Percentiles rank a stretch among this genome's conserved stretches.
Evolutionary conservation across 2,113 vertebrate species (phyloP).

Genomic region (Aramus guarauna): DNA sequence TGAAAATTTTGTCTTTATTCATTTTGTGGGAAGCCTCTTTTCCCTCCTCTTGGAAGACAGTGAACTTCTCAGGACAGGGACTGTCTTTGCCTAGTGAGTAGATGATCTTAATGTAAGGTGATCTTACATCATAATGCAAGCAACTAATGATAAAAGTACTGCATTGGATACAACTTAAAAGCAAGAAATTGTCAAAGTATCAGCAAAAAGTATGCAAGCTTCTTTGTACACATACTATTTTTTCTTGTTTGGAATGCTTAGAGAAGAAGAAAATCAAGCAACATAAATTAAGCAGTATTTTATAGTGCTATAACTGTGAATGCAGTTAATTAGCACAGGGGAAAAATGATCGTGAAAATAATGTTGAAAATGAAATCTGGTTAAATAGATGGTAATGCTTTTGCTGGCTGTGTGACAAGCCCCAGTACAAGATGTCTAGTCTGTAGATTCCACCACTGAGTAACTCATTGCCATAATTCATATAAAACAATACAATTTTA

Average conservation of each 20-base stretch:
- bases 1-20: neutral
- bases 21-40: neutral
- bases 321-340: constrained; percentile 4
- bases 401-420: constrained; percentile 41
- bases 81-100: neutral
- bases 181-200: neutral
- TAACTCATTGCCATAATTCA: neutral
- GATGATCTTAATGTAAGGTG: neutral
- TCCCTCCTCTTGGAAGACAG: neutral
- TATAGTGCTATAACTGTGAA: neutral
- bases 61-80: neutral
- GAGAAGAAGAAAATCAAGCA: neutral
- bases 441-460: constrained; percentile 19
- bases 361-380: neutral
- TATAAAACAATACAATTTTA: constrained; percentile 32
- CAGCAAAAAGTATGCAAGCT: neutral
- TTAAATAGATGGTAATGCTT: constrained; percentile 30
- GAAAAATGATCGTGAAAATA: constrained; percentile 26
- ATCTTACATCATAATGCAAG: neutral
- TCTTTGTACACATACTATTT: neutral
- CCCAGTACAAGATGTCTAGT: constrained; percentile 23
- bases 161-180: neutral
- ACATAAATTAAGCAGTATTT: neutral
- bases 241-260: neutral
- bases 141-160: neutral